Base-by-base conservation (phyloP, 2,113 vertebrate species). In the Pogona vitticeps region DNA sequence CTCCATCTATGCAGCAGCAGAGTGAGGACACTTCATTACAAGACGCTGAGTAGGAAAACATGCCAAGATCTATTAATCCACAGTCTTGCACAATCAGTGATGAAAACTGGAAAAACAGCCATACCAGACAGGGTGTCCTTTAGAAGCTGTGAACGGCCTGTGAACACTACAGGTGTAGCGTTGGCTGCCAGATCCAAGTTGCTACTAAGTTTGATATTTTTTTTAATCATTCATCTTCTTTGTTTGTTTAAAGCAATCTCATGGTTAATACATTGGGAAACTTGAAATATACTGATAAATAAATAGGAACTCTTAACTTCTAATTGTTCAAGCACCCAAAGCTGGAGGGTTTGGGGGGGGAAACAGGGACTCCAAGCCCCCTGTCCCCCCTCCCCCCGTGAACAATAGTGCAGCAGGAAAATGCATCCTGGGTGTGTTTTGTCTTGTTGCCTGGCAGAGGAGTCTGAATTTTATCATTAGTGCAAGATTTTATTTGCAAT, bases 401-500 rank as follows among this genome's bases (percentile, higher is more conserved):
- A 7, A n/a, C 38, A 70, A 71, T 52, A 21, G 81, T 20, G 76
- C 33, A 75, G 75, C 33, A 17, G 23, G n/a, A 77, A 84, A 17
- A 84, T 21, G 61, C 73, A 87, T 78, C 84, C 90, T 10, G 77
- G 36, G 80, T 58, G 70, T 3, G 59, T 0, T 85, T 31, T 17
- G 85, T 23, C 76, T 89, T 83, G 4, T 0, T 63, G 75, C 31
- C 76, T 46, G 76, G 67, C 79, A 84, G 1, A 86, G 68, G 5
- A 80, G 63, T 0, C 73, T 75, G 68, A 81, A 88, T 85, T 79
- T 33, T 2, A 87, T 40, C 87, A 73, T 72, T 0, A 0, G 28
- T 14, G 33, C 63, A 63, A 76, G 61, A 18, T 91, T 89, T 90
- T 75, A 81, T 89, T 90, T 89, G n/a, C 79, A 89, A 7, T 63